Conservation (phyloP, 1,140 invertebrate species). For the Batillaria attramentaria region DNA sequence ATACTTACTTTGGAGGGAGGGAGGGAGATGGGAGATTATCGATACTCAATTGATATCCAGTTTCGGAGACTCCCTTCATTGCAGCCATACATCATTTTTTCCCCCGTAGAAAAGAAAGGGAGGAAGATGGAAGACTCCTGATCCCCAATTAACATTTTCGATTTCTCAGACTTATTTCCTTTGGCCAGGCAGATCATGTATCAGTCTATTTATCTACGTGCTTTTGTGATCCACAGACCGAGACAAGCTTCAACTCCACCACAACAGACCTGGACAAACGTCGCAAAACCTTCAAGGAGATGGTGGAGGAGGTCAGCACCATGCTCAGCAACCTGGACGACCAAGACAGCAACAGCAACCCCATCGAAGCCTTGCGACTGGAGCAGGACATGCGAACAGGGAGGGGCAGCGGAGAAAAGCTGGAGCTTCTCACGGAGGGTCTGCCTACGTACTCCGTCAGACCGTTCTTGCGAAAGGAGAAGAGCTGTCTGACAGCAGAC, state of each 20-base stretch:
- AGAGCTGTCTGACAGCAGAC: neutral
- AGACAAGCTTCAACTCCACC: neutral
- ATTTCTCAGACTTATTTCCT: neutral
- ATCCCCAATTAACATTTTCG: neutral
- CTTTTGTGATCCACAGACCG: neutral
- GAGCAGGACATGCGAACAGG: slow-evolving; percentile 19
- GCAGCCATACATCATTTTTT: neutral
- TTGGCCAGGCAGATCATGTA: neutral
- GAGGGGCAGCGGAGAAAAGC: slow-evolving; percentile 22
- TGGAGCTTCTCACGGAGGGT: slow-evolving; percentile 20
- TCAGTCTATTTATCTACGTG: neutral
- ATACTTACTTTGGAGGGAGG: too few relatives aligned
- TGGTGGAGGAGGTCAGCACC: neutral
- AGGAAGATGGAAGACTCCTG: neutral
- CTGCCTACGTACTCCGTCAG: neutral
- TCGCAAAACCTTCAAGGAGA: neutral
- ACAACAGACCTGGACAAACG: neutral
- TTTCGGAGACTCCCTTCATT: neutral
- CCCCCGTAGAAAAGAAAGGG: neutral
- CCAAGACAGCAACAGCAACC: neutral
- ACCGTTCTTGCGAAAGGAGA: neutral
- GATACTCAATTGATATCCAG: too few relatives aligned
- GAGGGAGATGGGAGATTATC: too few relatives aligned
- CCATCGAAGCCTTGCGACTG: neutral
- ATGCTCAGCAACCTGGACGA: neutral